Conservation (phyloP, 2,113 vertebrate species). For the Mesembrinibis cayennensis region DNA sequence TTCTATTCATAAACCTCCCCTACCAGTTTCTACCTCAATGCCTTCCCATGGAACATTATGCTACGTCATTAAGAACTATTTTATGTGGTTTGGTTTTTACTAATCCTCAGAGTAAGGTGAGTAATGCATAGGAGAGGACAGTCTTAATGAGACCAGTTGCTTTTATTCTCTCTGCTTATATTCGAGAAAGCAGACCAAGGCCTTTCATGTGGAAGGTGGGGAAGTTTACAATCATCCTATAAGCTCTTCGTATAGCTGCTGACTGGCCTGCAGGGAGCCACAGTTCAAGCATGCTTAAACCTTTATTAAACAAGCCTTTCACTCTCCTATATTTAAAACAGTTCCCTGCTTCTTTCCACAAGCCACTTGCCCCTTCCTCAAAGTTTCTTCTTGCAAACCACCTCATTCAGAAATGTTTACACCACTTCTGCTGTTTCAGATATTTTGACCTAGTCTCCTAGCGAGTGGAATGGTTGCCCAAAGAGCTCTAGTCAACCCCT, state of each 20-base stretch:
- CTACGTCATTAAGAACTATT: neutral
- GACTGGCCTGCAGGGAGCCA: neutral
- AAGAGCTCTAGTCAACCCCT: neutral
- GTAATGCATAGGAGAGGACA: neutral
- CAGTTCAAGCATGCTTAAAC: neutral
- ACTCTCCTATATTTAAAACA: neutral
- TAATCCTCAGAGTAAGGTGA: slow-evolving; percentile 19
- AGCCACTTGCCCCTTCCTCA: neutral
- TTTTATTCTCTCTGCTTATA: neutral
- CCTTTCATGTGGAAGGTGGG: slow-evolving; percentile 36
- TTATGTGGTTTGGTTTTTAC: neutral
- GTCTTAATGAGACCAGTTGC: neutral
- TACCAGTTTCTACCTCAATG: neutral
- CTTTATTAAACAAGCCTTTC: slow-evolving; percentile 8
- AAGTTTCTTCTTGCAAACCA: neutral
- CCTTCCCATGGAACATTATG: neutral
- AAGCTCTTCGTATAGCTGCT: neutral
- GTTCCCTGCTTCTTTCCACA: neutral
- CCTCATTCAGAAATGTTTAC: neutral
- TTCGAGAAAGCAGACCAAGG: neutral
- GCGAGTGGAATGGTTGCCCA: neutral
- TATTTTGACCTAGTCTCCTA: neutral
- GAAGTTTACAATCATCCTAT: neutral
- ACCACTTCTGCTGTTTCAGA: neutral
- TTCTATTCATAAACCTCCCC: neutral